Evolutionary conservation across 23 tunicate species (phyloP).

Genomic region (Trididemnum nubilum): DNA sequence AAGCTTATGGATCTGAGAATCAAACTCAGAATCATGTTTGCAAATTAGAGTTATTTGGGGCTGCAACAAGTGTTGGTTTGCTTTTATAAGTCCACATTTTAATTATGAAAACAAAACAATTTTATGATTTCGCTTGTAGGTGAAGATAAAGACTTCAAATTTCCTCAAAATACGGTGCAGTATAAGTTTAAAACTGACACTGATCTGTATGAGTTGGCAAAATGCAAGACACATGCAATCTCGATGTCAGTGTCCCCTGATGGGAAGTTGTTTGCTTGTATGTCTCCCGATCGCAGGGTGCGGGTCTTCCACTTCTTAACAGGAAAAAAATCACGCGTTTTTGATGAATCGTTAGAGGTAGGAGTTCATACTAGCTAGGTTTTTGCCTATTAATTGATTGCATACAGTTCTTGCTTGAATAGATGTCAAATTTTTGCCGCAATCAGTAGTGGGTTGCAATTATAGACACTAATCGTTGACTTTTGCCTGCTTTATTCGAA

Average conservation of each 20-base stretch:
- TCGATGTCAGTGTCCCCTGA: conserved; percentile 66
- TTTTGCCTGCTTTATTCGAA: no score
- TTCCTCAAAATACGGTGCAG: conserved; percentile 51
- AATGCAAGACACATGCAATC: conserved; percentile 67
- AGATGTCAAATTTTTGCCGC: no score
- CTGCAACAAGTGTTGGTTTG: no score
- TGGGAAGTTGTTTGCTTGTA: conserved; percentile 65
- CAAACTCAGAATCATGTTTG: no score
- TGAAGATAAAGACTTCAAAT: conserved; percentile 63
- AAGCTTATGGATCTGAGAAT: no score
- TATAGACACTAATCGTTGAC: no score
- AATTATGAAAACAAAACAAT: no score
- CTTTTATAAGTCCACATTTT: no score
- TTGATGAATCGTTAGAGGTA: conserved; percentile 77
- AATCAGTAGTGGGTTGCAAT: no score
- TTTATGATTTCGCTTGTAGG: no score
- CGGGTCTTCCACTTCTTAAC: conserved; percentile 79
- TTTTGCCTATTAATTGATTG: background rate
- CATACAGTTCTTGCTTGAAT: background rate
- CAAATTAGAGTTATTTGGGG: no score
- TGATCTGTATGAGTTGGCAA: conserved; percentile 81
- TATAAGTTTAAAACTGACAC: conserved; percentile 91
- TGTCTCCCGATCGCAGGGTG: conserved; percentile 55
- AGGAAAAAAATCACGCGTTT: conserved; percentile 79
- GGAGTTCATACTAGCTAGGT: no score